phyloP scores from a whole-genome alignment of 1,140 invertebrate species.

The Papilio glaucus region DNA sequence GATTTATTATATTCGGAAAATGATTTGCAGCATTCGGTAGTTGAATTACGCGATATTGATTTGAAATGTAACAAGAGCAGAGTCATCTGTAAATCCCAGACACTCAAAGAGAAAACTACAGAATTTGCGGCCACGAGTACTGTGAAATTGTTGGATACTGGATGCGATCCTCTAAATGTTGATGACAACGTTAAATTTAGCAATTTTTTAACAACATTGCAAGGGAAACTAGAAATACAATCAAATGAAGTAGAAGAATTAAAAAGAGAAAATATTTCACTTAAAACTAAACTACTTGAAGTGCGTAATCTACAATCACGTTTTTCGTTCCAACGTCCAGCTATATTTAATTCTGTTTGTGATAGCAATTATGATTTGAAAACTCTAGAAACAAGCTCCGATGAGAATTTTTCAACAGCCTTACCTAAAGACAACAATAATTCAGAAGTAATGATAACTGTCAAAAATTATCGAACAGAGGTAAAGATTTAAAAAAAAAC shows the following conservation, averaged over 20 bases:
- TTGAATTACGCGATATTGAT: background rate
- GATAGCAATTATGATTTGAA: constrained; percentile 42
- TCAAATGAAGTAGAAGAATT: constrained; percentile 59
- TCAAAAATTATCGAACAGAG: constrained; percentile 71
- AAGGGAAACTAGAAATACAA: constrained; percentile 52
- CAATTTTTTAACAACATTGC: constrained; percentile 53
- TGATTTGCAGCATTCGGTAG: background rate
- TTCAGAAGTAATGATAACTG: constrained; percentile 76
- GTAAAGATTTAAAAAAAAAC: constrained; percentile 43
- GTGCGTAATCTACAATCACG: constrained; percentile 42
- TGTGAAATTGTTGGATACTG: constrained; percentile 40
- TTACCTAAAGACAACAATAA: constrained; percentile 53
- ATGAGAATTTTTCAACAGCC: constrained; percentile 41
- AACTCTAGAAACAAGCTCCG: constrained; percentile 49
- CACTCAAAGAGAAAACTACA: constrained; percentile 45
- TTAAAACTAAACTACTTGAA: constrained; percentile 59
- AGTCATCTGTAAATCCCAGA: constrained; percentile 52
- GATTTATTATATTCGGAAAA: background rate
- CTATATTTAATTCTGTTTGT: constrained; percentile 25
- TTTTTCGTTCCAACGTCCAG: constrained; percentile 9
- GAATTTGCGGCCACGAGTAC: constrained; percentile 10
- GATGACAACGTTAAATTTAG: constrained; percentile 44
- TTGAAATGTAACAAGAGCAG: constrained; percentile 25
- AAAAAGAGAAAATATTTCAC: constrained; percentile 58
- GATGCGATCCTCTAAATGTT: constrained; percentile 45